These are phyloP conservation scores for Biston betularia DNA, from an alignment of 2,888 invertebrate species.

Conservation along the genomic window DNA sequence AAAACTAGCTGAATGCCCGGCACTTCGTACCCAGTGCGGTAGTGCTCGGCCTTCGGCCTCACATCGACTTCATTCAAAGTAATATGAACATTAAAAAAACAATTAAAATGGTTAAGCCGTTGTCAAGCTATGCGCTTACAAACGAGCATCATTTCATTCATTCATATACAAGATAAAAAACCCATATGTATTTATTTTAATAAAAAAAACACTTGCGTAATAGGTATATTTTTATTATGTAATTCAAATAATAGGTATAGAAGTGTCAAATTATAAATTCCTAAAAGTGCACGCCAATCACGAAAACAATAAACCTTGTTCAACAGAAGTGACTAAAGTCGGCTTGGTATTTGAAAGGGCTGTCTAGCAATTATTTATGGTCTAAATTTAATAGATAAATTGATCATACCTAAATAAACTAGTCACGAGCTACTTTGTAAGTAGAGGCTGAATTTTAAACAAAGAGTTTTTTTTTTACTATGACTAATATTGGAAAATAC, in stretches of 20 bases:
- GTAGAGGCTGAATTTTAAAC: constrained; percentile 1
- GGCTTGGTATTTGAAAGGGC: constrained; percentile 82
- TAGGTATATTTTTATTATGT: too few relatives aligned
- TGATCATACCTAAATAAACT: constrained; percentile 34
- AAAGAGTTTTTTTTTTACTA: constrained; percentile 5
- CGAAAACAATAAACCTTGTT: constrained; percentile 40
- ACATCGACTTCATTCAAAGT: too few relatives aligned
- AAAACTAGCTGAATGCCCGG: too few relatives aligned
- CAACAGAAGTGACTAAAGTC: constrained; percentile 55
- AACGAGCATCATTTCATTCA: too few relatives aligned
- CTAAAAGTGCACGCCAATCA: constrained; percentile 40
- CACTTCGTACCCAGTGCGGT: too few relatives aligned
- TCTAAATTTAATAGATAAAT: constrained; percentile 36
- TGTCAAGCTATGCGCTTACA: too few relatives aligned
- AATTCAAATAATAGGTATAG: not conserved
- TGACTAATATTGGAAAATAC: not conserved
- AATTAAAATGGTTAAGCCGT: too few relatives aligned
- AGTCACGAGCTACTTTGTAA: constrained; percentile 37
- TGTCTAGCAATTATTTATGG: constrained; percentile 44
- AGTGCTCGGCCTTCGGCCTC: too few relatives aligned
- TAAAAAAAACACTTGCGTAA: too few relatives aligned
- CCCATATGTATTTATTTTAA: too few relatives aligned
- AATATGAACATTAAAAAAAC: too few relatives aligned
- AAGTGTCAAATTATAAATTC: constrained; percentile 19
- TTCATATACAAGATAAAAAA: too few relatives aligned